Percentiles rank a stretch among this genome's conserved stretches.
phyloP scores from a whole-genome alignment of 2,888 invertebrate genomes.

The Theodoxus fluviatilis region DNA sequence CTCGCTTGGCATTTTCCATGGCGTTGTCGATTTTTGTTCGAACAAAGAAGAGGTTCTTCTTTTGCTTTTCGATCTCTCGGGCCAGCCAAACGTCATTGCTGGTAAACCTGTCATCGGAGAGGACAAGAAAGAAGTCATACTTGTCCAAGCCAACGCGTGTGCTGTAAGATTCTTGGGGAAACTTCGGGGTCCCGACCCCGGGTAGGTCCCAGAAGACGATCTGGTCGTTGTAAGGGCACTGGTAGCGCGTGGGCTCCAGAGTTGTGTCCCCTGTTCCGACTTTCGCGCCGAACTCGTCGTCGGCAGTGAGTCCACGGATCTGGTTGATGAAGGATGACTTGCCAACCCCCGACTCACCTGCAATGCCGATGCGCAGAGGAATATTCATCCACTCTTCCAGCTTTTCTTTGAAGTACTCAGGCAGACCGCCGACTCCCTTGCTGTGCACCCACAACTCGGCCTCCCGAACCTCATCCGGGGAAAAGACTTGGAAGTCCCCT shows the following conservation, averaged over 20 bases:
- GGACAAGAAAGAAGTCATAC: slow-evolving; percentile 35
- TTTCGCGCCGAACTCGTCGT: slow-evolving; percentile 28
- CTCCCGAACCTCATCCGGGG: too few species aligned
- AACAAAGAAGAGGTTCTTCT: slow-evolving; percentile 25
- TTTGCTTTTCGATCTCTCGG: slow-evolving; percentile 20
- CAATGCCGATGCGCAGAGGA: slow-evolving; percentile 26
- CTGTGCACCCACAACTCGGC: too few species aligned
- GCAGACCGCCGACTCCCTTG: slow-evolving; percentile 13
- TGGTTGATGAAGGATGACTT: slow-evolving; percentile 35
- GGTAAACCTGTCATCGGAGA: slow-evolving; percentile 31
- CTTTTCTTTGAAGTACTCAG: slow-evolving; percentile 5
- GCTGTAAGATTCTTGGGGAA: slow-evolving; percentile 27
- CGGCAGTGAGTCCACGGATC: slow-evolving; percentile 22
- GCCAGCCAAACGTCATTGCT: slow-evolving; percentile 34
- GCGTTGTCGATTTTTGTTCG: slow-evolving; percentile 30
- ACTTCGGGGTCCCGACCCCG: slow-evolving; percentile 32
- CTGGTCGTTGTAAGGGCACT: slow-evolving; percentile 27
- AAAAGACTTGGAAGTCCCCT: too few species aligned
- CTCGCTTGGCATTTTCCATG: slow-evolving; percentile 19
- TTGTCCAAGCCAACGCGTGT: slow-evolving; percentile 23
- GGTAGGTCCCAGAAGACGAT: slow-evolving; percentile 35
- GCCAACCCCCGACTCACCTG: slow-evolving; percentile 28
- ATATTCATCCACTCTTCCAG: slow-evolving; percentile 26
- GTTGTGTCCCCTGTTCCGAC: slow-evolving; percentile 31
- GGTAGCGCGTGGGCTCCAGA: slow-evolving; percentile 19